Evolutionary conservation across 2,113 vertebrate genomes (phyloP).

Genomic region (Hemichromis elongatus): DNA sequence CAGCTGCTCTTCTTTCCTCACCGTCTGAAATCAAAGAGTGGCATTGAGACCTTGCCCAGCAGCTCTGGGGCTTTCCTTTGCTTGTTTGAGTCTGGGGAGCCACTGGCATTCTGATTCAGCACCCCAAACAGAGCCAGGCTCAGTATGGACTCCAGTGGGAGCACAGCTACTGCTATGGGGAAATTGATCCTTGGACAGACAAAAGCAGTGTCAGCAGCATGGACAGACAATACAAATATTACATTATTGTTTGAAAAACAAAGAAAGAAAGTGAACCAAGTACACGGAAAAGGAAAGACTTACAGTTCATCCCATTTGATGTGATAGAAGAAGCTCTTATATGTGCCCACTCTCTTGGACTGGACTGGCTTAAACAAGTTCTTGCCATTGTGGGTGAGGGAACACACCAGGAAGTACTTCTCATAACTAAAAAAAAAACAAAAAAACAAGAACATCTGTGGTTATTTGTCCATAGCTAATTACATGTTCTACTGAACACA

Average conservation of each 20-base stretch:
- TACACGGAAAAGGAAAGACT: slow-evolving; percentile 52
- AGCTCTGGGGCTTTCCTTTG: slow-evolving; percentile 89
- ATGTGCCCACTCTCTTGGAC: slow-evolving; percentile 94
- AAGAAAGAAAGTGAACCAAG: not conserved
- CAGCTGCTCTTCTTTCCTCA: slow-evolving; percentile 49
- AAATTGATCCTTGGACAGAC: slow-evolving; percentile 84
- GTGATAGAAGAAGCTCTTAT: slow-evolving; percentile 96
- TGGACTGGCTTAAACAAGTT: slow-evolving; percentile 96
- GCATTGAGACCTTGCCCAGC: slow-evolving; percentile 88
- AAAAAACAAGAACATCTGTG: not conserved
- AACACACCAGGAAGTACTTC: slow-evolving; percentile 94
- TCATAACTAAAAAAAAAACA: slow-evolving; percentile 79
- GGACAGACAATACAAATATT: not conserved
- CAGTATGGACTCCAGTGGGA: slow-evolving; percentile 90
- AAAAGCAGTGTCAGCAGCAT: not conserved
- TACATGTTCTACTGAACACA: not conserved
- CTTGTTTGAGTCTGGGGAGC: slow-evolving; percentile 93
- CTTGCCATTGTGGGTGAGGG: slow-evolving; percentile 90
- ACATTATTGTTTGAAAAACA: not conserved
- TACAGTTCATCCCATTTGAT: slow-evolving; percentile 98
- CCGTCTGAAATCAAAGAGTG: slow-evolving; percentile 92
- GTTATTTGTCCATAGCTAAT: not conserved
- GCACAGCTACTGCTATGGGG: slow-evolving; percentile 89
- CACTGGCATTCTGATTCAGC: slow-evolving; percentile 85
- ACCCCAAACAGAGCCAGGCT: slow-evolving; percentile 87